phyloP scores from a whole-genome alignment of 2,113 vertebrate species.

The Thunnus maccoyii region DNA sequence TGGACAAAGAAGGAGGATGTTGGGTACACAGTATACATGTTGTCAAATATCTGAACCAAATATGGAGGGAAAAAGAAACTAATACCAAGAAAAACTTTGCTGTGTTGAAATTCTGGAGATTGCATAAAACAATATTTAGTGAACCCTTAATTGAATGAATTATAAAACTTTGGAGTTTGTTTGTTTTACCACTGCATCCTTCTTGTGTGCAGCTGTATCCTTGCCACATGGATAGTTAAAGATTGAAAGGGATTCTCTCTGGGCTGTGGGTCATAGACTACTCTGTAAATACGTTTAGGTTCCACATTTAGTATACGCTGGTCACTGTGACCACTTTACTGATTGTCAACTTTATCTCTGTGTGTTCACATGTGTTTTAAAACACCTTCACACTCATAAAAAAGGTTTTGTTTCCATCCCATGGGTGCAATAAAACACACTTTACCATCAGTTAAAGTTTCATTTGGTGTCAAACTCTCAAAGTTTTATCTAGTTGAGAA shows the following conservation, averaged over 20 bases:
- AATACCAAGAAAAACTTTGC: background rate
- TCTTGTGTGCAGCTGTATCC: background rate
- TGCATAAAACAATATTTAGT: background rate
- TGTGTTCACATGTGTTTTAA: background rate
- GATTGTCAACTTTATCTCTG: background rate
- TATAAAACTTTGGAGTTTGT: background rate
- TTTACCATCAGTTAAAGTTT: background rate
- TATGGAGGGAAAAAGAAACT: background rate
- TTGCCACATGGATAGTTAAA: conserved; percentile 36
- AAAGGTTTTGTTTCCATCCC: background rate
- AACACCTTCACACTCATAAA: background rate
- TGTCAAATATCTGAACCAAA: background rate
- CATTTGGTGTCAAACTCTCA: conserved; percentile 14
- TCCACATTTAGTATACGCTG: too few species aligned
- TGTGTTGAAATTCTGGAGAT: background rate
- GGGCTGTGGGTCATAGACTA: conserved; percentile 14
- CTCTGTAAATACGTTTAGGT: background rate
- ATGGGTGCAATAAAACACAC: background rate
- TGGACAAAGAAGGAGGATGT: background rate
- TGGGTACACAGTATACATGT: background rate
- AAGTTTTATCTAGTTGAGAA: background rate
- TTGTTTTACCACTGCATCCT: background rate
- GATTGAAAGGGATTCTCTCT: conserved; percentile 35
- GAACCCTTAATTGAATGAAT: too few species aligned
- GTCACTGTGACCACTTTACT: background rate